Percentiles rank a stretch among this genome's conserved stretches.
These are phyloP conservation scores for Shinisaurus crocodilurus DNA, from an alignment of 2,113 vertebrate genomes.

Conservation along the genomic window DNA sequence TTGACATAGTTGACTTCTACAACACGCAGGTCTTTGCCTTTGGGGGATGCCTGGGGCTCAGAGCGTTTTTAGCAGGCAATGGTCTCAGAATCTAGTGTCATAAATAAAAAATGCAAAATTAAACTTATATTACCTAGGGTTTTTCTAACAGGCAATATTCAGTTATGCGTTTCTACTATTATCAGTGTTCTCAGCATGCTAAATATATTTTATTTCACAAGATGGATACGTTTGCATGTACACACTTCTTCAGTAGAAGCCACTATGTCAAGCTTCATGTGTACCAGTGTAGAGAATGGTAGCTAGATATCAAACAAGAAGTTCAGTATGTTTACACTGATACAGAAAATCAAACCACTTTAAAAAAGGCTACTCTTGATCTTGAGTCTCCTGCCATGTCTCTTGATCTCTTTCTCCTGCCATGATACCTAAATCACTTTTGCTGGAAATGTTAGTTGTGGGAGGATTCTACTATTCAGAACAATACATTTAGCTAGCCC, in stretches of 20 bases:
- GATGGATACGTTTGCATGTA: constrained; percentile 41
- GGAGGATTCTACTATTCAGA: not conserved
- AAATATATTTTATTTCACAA: constrained; percentile 63
- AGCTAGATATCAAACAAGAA: not conserved
- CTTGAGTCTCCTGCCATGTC: not conserved
- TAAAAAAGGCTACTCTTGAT: not conserved
- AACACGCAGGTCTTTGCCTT: constrained; percentile 57
- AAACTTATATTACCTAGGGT: constrained; percentile 50
- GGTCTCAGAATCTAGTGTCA: constrained; percentile 62
- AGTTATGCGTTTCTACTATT: constrained; percentile 55
- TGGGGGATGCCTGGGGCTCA: constrained; percentile 65
- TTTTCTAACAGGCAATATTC: constrained; percentile 60
- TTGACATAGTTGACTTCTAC: constrained; percentile 63
- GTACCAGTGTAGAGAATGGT: constrained; percentile 12
- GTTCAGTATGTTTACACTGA: not conserved
- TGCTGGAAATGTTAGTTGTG: constrained; percentile 7
- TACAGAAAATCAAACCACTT: not conserved
- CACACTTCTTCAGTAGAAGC: constrained; percentile 49
- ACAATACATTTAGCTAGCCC: not conserved
- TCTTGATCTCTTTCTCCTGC: too few species aligned
- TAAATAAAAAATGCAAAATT: constrained; percentile 52
- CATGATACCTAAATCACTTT: not conserved
- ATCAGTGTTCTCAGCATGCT: constrained; percentile 57
- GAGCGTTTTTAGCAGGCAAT: constrained; percentile 65
- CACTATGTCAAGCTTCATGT: constrained; percentile 47